Base-by-base conservation (phyloP, 2,888 invertebrate genomes). In the Melanophora roralis region DNA sequence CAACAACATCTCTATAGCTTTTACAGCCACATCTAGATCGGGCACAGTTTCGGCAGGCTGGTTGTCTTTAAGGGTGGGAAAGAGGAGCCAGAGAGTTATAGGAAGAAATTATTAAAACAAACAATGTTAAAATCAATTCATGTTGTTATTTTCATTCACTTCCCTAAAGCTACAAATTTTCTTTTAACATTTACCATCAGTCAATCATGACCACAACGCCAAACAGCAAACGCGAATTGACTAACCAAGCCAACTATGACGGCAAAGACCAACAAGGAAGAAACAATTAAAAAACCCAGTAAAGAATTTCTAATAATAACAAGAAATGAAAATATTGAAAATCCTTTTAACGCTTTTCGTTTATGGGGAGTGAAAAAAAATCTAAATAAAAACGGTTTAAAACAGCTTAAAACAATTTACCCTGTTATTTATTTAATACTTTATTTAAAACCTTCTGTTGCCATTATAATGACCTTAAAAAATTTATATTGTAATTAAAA, bases 91-190 rank as follows among this genome's bases (percentile, higher is more conserved):
- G 19, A n/a, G 55, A 55, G 36, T 36, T 14, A 53, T 14, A 47
- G 21, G 23, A 59, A 40, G 59, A 43, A 71, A 76, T 76, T 76
- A 72, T 76, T 76, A 76, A 74, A 76, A 80, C 76, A 80, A 80
- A 80, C 80, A 80, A 76, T 57, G 76, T 64, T 68, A 73, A 76
- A 68, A 80, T 76, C 76, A 80, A 72, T 73, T 65, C 72, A 62
- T 64, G 69, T 47, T 60, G 67, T 71, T 75, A 59, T 69, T 60
- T 65, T 62, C 76, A 80, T 80, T 76, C 72, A 68, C 76, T 72
- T 71, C 80, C 80, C 80, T 68, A 76, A 76, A 76, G 80, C 76
- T 51, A 80, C 71, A 80, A 72, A 80, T 76, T 76, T 80, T 76
- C 76, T 64, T 68, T n/a, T 67, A 64, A 64, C 72, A 57, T 76